Evolutionary conservation across 2,888 invertebrate species (phyloP).

Genomic region (Pseudanteris insignis): DNA sequence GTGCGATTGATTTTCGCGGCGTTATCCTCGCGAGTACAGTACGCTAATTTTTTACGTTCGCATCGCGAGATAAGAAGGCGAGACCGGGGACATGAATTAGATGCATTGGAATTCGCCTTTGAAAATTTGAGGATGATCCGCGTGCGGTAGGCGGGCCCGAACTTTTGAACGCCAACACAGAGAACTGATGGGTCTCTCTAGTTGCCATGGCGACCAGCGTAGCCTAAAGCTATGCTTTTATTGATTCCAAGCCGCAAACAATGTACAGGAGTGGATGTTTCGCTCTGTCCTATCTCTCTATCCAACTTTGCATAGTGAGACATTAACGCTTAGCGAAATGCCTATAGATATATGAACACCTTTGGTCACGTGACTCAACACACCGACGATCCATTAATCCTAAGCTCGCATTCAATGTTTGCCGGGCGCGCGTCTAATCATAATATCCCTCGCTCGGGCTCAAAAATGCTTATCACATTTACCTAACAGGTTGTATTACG

Average conservation of each 20-base stretch:
- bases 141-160: slow-evolving; percentile 51
- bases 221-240: slow-evolving; percentile 67
- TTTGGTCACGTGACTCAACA: slow-evolving; percentile 40
- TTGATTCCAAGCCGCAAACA: slow-evolving; percentile 67
- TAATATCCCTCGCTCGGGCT: background rate
- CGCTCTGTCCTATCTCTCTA: slow-evolving; percentile 62
- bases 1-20: no score
- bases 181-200: slow-evolving; percentile 60
- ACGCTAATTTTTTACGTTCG: no score
- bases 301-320: slow-evolving; percentile 48
- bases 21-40: no score
- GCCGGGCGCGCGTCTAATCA: background rate
- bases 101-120: slow-evolving; percentile 46
- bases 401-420: slow-evolving; percentile 16
- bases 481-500: background rate
- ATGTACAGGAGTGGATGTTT: slow-evolving; percentile 66
- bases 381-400: slow-evolving; percentile 38
- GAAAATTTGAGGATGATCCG: slow-evolving; percentile 55
- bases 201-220: slow-evolving; percentile 64
- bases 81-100: slow-evolving; percentile 26
- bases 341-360: slow-evolving; percentile 41
- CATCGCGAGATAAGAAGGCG: no score
- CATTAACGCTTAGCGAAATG: slow-evolving; percentile 47
- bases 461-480: background rate
- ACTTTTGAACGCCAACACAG: slow-evolving; percentile 56